Conservation (phyloP, 2,113 vertebrate genomes). For the Silurus glanis region DNA sequence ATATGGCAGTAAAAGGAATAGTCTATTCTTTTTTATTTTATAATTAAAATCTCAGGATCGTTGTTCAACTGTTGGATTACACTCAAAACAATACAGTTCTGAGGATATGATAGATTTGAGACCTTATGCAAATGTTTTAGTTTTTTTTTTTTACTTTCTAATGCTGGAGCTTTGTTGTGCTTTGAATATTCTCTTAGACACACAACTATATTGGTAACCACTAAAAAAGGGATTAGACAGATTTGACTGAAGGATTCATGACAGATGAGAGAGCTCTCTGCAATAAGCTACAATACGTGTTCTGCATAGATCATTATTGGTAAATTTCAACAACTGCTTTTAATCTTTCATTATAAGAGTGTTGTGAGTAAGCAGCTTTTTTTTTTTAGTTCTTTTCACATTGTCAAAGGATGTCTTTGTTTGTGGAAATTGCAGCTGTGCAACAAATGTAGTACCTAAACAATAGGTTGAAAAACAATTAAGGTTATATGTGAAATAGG, state of each 20-base stretch:
- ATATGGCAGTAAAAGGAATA: not conserved
- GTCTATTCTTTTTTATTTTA: not conserved
- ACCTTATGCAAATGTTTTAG: not conserved
- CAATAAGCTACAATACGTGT: not conserved
- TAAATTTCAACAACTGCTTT: not conserved
- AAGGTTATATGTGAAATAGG: conserved; percentile 13
- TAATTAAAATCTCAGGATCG: not conserved
- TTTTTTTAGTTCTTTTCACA: not conserved
- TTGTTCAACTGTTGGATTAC: not conserved
- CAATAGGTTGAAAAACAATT: too few relatives aligned
- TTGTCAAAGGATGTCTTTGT: not conserved
- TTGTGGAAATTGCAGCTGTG: not conserved
- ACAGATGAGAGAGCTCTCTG: not conserved
- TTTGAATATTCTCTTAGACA: not conserved
- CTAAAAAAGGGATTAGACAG: not conserved
- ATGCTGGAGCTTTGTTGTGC: not conserved
- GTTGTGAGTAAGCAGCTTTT: not conserved
- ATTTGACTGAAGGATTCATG: not conserved
- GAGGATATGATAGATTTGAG: not conserved
- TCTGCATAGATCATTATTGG: not conserved
- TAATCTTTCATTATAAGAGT: not conserved
- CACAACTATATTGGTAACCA: not conserved
- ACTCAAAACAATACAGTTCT: not conserved
- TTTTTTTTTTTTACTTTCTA: not conserved
- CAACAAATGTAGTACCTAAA: not conserved